Evolutionary conservation across 2,797 vertebrate genomes (phyloP).

Genomic region (Pantherophis alleghaniensis): DNA sequence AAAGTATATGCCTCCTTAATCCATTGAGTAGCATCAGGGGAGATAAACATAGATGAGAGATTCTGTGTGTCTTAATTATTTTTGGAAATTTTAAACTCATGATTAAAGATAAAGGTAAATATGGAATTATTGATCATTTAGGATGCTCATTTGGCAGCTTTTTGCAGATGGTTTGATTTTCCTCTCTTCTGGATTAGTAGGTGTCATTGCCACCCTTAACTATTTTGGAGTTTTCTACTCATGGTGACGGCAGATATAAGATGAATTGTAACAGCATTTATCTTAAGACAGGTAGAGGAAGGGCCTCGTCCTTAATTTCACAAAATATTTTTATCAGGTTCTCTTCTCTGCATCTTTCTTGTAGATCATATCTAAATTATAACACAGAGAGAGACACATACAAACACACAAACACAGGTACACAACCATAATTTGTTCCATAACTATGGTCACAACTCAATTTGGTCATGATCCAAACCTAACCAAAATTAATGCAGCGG

Average conservation of each 20-base stretch:
- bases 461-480: too few species aligned
- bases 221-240: not conserved
- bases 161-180: not conserved
- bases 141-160: not conserved
- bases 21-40: slow-evolving; percentile 43
- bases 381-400: not conserved
- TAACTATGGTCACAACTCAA: too few species aligned
- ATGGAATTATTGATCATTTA: not conserved
- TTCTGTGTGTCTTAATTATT: slow-evolving; percentile 51
- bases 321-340: not conserved
- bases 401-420: not conserved
- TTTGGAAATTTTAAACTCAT: slow-evolving; percentile 41
- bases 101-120: not conserved
- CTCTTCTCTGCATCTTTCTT: not conserved
- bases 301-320: not conserved
- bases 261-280: not conserved
- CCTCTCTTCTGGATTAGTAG: not conserved
- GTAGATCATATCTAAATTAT: not conserved
- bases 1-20: slow-evolving; percentile 17
- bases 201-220: not conserved
- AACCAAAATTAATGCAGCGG: too few species aligned
- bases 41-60: slow-evolving; percentile 9
- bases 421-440: too few species aligned
- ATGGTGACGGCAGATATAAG: not conserved
- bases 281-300: not conserved